A percentile compares a stretch with the other conserved stretches of the same genome.
Conservation (phyloP, 2,113 vertebrate genomes). For the Brevimyrus niger region DNA sequence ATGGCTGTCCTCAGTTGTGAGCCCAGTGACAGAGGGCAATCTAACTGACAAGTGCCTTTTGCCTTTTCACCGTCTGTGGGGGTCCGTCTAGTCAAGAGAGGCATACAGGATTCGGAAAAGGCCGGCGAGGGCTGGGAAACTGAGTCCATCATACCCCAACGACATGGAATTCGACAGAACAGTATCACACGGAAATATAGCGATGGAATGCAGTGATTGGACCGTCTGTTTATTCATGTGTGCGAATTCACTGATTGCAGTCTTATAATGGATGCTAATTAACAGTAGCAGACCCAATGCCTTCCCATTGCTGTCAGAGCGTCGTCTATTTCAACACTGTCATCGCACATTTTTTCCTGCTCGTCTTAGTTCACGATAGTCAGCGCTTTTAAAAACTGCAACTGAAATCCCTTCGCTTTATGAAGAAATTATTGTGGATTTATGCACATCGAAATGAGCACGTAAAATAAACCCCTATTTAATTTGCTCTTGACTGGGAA, state of each 20-base stretch:
- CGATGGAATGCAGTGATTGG: not conserved
- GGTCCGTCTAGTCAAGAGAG: not conserved
- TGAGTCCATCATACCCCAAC: not conserved
- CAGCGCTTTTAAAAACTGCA: constrained; percentile 43
- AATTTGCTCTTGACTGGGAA: constrained; percentile 95
- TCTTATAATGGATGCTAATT: not conserved
- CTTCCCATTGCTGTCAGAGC: constrained; percentile 46
- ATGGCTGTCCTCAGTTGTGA: constrained; percentile 67
- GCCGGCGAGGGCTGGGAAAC: not conserved
- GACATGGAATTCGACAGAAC: not conserved
- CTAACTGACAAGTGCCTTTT: constrained; percentile 67
- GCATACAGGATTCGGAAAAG: no score
- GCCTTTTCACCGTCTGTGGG: constrained; percentile 13
- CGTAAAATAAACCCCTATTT: constrained; percentile 90
- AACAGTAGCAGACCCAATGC: not conserved
- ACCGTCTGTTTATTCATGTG: not conserved
- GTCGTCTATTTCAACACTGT: constrained; percentile 78
- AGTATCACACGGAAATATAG: not conserved
- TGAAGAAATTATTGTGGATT: constrained; percentile 89
- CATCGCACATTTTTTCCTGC: not conserved
- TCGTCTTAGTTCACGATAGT: not conserved
- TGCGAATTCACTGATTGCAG: not conserved
- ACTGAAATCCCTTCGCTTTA: constrained; percentile 76
- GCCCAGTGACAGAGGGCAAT: constrained; percentile 65
- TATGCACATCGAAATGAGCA: constrained; percentile 94